phyloP scores from a whole-genome alignment of 1,140 invertebrate species.

The Drosophila teissieri region DNA sequence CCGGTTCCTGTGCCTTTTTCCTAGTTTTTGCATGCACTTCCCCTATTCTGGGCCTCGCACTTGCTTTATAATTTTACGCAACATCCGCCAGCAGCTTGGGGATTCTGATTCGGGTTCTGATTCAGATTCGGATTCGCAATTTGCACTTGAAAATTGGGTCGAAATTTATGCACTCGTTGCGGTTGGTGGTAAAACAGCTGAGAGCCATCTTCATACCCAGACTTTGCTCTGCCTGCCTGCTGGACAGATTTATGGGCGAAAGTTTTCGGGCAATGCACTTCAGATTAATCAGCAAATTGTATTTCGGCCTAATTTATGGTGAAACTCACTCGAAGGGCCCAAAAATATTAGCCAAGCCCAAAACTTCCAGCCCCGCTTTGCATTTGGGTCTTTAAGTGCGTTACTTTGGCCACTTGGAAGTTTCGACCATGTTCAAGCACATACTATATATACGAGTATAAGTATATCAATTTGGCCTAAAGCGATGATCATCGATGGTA shows the following conservation, averaged over 20 bases:
- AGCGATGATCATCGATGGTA: slow-evolving; percentile 19
- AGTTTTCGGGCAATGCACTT: slow-evolving; percentile 74
- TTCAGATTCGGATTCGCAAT: slow-evolving; percentile 55
- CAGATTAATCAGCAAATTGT: slow-evolving; percentile 83
- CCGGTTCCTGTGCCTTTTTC: slow-evolving; percentile 44
- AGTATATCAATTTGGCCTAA: neutral
- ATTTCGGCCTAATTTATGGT: slow-evolving; percentile 76
- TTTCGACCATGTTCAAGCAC: slow-evolving; percentile 26
- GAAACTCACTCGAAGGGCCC: slow-evolving; percentile 39
- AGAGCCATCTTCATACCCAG: slow-evolving; percentile 7
- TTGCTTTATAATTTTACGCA: slow-evolving; percentile 74
- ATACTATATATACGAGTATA: neutral
- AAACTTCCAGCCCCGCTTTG: slow-evolving; percentile 21
- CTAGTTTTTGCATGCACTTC: slow-evolving; percentile 67
- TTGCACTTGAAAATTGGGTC: slow-evolving; percentile 82
- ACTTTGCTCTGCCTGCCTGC: slow-evolving; percentile 10
- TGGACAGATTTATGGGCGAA: slow-evolving; percentile 70
- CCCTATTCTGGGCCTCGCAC: slow-evolving; percentile 3
- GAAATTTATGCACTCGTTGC: slow-evolving; percentile 79
- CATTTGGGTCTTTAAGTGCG: slow-evolving; percentile 25
- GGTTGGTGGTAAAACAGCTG: slow-evolving; percentile 65
- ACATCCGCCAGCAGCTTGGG: slow-evolving; percentile 62
- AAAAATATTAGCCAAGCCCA: slow-evolving; percentile 15
- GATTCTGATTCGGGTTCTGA: slow-evolving; percentile 40
- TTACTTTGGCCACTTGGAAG: slow-evolving; percentile 19